Base-by-base conservation (phyloP, 2,113 vertebrate species). In the Carettochelys insculpta region DNA sequence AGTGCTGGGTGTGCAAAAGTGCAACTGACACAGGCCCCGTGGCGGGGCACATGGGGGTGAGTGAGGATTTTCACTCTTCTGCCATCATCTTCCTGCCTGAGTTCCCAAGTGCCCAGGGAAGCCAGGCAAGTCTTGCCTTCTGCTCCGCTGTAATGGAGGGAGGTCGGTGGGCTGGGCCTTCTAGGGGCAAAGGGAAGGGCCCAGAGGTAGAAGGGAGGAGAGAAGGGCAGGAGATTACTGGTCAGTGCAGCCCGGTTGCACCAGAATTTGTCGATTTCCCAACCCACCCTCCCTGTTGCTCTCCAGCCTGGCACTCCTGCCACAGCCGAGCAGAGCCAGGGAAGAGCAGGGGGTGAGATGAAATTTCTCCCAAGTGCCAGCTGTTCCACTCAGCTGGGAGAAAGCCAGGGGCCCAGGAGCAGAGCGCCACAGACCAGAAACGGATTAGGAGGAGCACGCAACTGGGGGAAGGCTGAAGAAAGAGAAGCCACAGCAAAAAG, bases 401-500 rank as follows among this genome's bases (percentile, higher is more conserved):
- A 31, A 61, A 61, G 56, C 13, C 56, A n/a, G 47, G 9, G 76
- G 47, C 29, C 31, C 20, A 11, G 47, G 47, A 50, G 17, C 11
- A 11, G 45, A 19, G 29, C 29, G 20, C 47, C 16, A 7, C 75
- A 27, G 54, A 61, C 29, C 29, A 61, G 56, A 58, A 34, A 34
- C 29, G 56, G 56, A 47, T 12, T 13, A 47, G 27, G 5, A 22
- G 0, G 41, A 84, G 51, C 80, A 38, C 41, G 73, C 2, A 75
- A 38, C 11, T 19, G 51, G 48, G 56, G 75, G 41, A 25, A 13
- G 82, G 11, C 43, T 50, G 2, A 17, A 53, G 3, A 1, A 24
- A 20, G 4, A 2, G 34, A 25, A n/a, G 43, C 68, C n/a, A 20
- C 13, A 11, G 16, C 31, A 87, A 38, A 0, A 2, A 7, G 31